Evolutionary conservation across 2,113 vertebrate genomes (phyloP).

Genomic region (Vimba vimba): DNA sequence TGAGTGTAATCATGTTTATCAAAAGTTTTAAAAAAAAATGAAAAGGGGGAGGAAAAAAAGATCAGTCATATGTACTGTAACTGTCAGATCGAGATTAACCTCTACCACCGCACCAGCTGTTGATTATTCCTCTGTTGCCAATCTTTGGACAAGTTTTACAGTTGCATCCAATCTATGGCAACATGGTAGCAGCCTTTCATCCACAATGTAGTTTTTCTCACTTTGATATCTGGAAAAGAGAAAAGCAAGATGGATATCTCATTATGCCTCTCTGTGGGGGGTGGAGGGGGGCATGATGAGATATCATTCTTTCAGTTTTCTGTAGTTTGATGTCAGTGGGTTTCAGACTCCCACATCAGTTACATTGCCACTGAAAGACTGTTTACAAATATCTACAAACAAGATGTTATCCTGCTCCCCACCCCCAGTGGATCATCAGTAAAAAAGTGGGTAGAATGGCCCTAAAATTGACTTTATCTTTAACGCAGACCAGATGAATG

Average conservation of each 20-base stretch:
- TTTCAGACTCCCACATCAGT: slow-evolving; percentile 17
- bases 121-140: slow-evolving; percentile 31
- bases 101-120: background rate
- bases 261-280: background rate
- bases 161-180: slow-evolving; percentile 39
- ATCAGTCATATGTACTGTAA: slow-evolving; percentile 16
- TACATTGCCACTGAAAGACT: slow-evolving; percentile 9
- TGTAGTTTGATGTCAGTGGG: slow-evolving; percentile 11
- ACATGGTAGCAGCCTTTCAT: slow-evolving; percentile 47
- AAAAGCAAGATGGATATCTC: slow-evolving; percentile 21
- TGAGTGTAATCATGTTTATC: slow-evolving; percentile 33
- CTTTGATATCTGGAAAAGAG: slow-evolving; percentile 47
- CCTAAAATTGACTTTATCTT: slow-evolving; percentile 37
- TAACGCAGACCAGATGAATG: slow-evolving; percentile 64
- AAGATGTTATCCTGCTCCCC: slow-evolving; percentile 50
- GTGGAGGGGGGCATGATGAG: background rate
- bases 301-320: background rate
- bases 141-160: slow-evolving; percentile 42
- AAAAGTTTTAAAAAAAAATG: background rate
- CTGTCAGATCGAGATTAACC: slow-evolving; percentile 33
- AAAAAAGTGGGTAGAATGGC: slow-evolving; percentile 38
- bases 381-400: slow-evolving; percentile 54
- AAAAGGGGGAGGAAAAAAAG: background rate
- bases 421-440: slow-evolving; percentile 41
- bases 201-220: slow-evolving; percentile 28